Conservation (phyloP, 2,888 invertebrate genomes). For the Ichneumoninae sp. region DNA sequence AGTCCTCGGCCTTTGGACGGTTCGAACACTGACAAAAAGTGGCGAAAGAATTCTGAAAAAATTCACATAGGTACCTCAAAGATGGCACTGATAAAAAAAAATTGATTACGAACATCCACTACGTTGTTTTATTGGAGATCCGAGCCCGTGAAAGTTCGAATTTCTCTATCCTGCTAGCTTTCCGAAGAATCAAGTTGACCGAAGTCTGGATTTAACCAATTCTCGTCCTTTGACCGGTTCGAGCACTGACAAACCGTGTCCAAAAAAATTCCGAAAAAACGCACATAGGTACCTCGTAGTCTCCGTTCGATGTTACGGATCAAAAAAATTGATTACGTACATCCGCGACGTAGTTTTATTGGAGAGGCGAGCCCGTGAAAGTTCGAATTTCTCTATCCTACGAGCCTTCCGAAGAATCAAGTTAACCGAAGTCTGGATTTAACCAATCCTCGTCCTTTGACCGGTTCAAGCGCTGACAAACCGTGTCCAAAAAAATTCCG, state of each 20-base stretch:
- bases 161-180: constrained; percentile 3
- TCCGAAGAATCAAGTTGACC: background rate
- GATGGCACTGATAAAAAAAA: background rate
- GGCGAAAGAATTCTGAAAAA: background rate
- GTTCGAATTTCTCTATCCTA: background rate
- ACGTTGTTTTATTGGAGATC: background rate
- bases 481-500: background rate
- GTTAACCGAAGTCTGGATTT: too few relatives aligned
- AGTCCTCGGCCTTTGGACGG: too few relatives aligned
- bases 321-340: background rate
- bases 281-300: background rate
- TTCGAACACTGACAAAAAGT: too few relatives aligned
- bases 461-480: too few relatives aligned
- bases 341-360: background rate
- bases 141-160: background rate
- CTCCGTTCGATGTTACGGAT: too few relatives aligned
- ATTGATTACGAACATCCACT: background rate
- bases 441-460: too few relatives aligned
- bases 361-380: background rate
- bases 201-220: too few relatives aligned
- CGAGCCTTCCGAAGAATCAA: background rate
- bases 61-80: background rate
- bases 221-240: too few relatives aligned
- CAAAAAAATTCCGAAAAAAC: background rate
- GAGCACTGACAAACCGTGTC: too few relatives aligned